Conservation (phyloP, 2,888 invertebrate species). For the Leistus spinibarbis region DNA sequence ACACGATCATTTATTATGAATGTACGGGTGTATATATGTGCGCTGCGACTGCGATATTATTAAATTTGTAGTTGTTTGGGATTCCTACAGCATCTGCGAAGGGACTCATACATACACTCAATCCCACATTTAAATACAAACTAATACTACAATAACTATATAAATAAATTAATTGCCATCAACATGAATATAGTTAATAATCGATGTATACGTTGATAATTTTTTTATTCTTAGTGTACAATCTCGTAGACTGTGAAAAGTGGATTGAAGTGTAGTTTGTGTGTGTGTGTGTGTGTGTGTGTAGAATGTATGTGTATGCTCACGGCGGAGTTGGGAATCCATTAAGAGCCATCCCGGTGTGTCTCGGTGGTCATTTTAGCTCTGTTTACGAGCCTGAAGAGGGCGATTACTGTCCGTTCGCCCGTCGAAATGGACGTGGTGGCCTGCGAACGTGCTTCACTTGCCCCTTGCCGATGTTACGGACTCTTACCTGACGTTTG, state of each 20-base stretch:
- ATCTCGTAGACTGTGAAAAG: too few species aligned
- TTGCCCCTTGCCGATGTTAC: constrained; percentile 49
- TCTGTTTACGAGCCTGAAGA: constrained; percentile 57
- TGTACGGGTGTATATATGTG: constrained; percentile 29
- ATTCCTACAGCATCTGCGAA: constrained; percentile 34
- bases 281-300: background rate
- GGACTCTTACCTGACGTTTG: constrained; percentile 27
- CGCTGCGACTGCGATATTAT: constrained; percentile 21
- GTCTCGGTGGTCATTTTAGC: constrained; percentile 56
- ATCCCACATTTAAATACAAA: background rate
- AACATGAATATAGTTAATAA: too few species aligned
- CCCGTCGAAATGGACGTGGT: constrained; percentile 52
- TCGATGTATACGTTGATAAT: too few species aligned
- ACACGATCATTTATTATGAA: constrained; percentile 42
- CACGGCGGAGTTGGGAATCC: constrained; percentile 50
- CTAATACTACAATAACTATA: too few species aligned
- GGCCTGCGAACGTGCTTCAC: constrained; percentile 51
- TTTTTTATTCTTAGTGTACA: too few species aligned
- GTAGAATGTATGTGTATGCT: background rate
- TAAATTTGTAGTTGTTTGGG: constrained; percentile 38
- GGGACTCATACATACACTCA: background rate
- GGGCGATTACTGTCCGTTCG: constrained; percentile 57
- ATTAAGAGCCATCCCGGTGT: constrained; percentile 55
- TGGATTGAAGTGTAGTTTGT: background rate
- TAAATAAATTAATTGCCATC: too few species aligned